Base-by-base conservation (phyloP, 2,888 invertebrate genomes). In the Catotricha subobsoleta region DNA sequence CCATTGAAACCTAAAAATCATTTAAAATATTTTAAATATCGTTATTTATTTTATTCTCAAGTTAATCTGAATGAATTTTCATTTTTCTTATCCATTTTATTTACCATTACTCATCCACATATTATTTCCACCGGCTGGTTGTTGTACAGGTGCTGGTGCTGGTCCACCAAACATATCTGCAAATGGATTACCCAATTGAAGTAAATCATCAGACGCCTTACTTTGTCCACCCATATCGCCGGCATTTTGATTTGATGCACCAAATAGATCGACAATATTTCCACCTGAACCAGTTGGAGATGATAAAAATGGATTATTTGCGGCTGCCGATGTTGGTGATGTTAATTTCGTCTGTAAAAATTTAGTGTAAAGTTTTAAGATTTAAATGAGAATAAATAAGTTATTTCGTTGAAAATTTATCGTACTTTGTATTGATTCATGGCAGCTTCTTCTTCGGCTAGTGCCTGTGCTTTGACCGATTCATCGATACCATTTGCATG, bases 361-460 rank as follows among this genome's bases (percentile, higher is more conserved):
- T 37, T n/a, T 9, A 25, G 39, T 13, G 5, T 16, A 27, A 37
- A 39, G n/a, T 10, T 3, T n/a, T 3, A 23, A 36, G 20, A 38
- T 3, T n/a, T n/a, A n/a, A n/a, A n/a, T n/a, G n/a, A 16, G 16
- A 30, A n/a, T 25, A 16, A 30, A 21, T 39, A 30, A 19, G 23
- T 13, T 29, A 5, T 29, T n/a, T n/a, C 10, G 13, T 12, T 12
- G 12, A 29, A 29, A 25, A 25, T 25, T 25, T 10, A 19, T n/a
- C 43, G 53, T 60, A 88, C 94, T 79, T 92, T 94, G 61, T 91
- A 86, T 64, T 88, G 86, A 64, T 86, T 91, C 74, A 97, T 80
- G 42, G 86, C 86, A 20, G 90, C 90, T 60, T 94, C 92, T 60
- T 98, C 97, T 58, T 97, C 94, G 21, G 94, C 94, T 45, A 98